Evolutionary conservation across 2,113 vertebrate species (phyloP), one percentile per base, ranked within the genome.

Genomic region (Planiliza haematocheilus): DNA sequence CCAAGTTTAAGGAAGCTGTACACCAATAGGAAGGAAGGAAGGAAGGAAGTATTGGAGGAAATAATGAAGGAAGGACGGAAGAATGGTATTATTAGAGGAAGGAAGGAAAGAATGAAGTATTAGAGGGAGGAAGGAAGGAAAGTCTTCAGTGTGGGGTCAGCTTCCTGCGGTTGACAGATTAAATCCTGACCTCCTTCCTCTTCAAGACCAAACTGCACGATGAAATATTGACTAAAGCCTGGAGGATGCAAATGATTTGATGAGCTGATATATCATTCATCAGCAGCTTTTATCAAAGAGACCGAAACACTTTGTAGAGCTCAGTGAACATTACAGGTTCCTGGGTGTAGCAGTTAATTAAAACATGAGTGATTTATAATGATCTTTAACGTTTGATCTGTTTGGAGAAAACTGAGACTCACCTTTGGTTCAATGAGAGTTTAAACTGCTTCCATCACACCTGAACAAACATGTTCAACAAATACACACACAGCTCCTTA

Each of bases 151-250:
- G 21, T 69, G 12, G 21, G 51, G 71, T 62, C 57, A 49, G 11
- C n/a, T 36, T 68, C 36, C 41, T 53, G 17, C 14, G 30, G 24
- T 10, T 67, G 62, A 49, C 61, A 53, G 55, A 50, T 53, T 53
- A 43, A 68, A 68, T 63, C 37, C 24, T 4, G 43, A 52, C 46
- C 17, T 65, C 6, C 42, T 51, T 48, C 49, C 30, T 66, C 20
- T n/a, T 59, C 10, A 17, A 52, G 14, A 3, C 21, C 58, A 20
- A 68, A 72, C 16, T 14, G 24, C 41, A 38, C 1, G 4, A 70
- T 74, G 73, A 81, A 74, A 81, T 81, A 77, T 77, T 77, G 73
- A 77, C 60, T 36, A n/a, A 56, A 42, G 36, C 48, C 36, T 7
- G 34, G 30, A 61, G 37, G 14, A 36, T 50, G 30, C 52, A 36